phyloP scores from a whole-genome alignment of 2,888 invertebrate genomes.

The Micropterix aruncella region DNA sequence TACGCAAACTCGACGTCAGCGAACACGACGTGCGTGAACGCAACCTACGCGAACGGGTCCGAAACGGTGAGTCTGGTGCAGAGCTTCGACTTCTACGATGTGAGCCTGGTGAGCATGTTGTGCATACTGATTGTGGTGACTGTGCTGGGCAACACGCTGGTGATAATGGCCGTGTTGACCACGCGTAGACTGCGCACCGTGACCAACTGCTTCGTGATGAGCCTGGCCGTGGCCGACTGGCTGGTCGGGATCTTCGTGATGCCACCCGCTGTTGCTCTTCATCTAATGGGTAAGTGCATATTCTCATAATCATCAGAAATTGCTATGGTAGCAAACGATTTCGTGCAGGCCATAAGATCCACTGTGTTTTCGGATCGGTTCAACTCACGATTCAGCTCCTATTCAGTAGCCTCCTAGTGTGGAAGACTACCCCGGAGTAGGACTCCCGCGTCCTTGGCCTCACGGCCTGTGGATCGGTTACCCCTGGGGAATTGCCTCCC shows the following conservation, averaged over 20 bases:
- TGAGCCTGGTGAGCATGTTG: constrained; percentile 47
- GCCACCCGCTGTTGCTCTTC: constrained; percentile 87
- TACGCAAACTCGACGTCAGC: not conserved
- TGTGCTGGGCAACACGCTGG: constrained; percentile 76
- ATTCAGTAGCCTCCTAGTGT: no score
- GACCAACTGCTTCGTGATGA: constrained; percentile 92
- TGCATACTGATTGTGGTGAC: constrained; percentile 57
- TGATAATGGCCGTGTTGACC: constrained; percentile 79
- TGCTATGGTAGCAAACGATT: no score
- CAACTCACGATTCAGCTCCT: no score
- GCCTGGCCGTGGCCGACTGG: constrained; percentile 85
- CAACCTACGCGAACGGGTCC: not conserved
- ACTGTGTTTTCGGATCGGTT: no score
- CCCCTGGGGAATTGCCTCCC: no score
- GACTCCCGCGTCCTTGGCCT: no score
- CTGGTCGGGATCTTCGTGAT: constrained; percentile 88
- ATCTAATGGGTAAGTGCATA: constrained; percentile 71
- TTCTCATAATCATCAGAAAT: no score
- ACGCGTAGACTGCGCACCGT: constrained; percentile 79
- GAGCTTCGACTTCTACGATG: constrained; percentile 30
- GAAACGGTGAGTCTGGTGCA: not conserved
- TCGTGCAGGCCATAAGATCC: no score
- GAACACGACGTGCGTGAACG: not conserved
- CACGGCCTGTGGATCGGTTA: no score
- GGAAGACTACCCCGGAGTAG: no score